phyloP scores from a whole-genome alignment of 2,888 invertebrate genomes.

The Tetheella fluctuosa region DNA sequence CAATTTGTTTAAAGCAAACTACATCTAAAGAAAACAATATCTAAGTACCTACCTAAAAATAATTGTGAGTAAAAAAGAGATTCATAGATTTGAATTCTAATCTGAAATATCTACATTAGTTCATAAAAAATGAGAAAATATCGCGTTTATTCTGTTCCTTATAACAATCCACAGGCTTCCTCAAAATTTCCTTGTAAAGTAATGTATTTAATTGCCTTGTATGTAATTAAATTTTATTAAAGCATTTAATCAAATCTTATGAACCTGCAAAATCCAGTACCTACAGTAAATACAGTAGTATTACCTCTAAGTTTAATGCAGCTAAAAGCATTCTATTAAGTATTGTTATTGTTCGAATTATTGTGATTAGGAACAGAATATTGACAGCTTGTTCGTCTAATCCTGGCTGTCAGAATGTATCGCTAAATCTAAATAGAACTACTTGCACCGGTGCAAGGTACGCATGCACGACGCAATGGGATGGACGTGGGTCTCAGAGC shows the following conservation, averaged over 20 bases:
- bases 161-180: slow-evolving; percentile 24
- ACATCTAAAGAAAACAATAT: slow-evolving; percentile 51
- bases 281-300: too few relatives aligned
- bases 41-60: slow-evolving; percentile 40
- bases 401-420: slow-evolving; percentile 50
- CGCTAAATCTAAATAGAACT: slow-evolving; percentile 53
- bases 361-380: slow-evolving; percentile 32
- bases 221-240: background rate
- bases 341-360: background rate
- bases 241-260: background rate
- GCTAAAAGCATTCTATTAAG: background rate
- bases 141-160: slow-evolving; percentile 41
- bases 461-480: slow-evolving; percentile 73
- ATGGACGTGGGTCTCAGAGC: slow-evolving; percentile 83
- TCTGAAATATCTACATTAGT: slow-evolving; percentile 28
- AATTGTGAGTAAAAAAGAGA: slow-evolving; percentile 40
- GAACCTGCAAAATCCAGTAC: too few relatives aligned
- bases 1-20: slow-evolving; percentile 65
- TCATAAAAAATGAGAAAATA: slow-evolving; percentile 35
- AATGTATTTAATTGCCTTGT: background rate
- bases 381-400: slow-evolving; percentile 45
- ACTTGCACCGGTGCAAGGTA: slow-evolving; percentile 52
- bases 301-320: background rate
- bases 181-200: background rate
- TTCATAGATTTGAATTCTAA: slow-evolving; percentile 26